Evolutionary conservation across 1,140 invertebrate species (phyloP), one percentile per base, ranked within the genome.

Genomic region (Eupristina koningsbergeri): DNA sequence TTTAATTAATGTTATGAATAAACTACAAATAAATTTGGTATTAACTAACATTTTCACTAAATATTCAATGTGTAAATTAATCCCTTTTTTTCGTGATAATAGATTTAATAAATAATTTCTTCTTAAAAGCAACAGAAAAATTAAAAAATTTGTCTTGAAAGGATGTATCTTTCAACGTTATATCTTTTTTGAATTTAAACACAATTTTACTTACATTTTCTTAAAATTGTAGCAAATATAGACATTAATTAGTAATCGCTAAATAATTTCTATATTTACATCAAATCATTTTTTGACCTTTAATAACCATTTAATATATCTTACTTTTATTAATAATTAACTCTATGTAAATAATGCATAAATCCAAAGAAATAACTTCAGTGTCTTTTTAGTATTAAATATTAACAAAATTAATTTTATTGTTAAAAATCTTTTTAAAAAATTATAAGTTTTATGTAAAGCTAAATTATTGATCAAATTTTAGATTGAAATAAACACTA

Each of bases 131-230:
- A 53, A 29, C 26, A n/a, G 3, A 53, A 15, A 71, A 22, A 61
- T 77, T 77, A 50, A n/a, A 77, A 77, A 77, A 50, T 77, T 13
- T n/a, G 34, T 22, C 61, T 61, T 58, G 75, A 77, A 77, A 36
- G 41, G n/a, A n/a, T n/a, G n/a, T n/a, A n/a, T n/a, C n/a, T n/a
- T n/a, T n/a, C n/a, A n/a, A n/a, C n/a, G n/a, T n/a, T n/a, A n/a
- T n/a, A n/a, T n/a, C n/a, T n/a, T n/a, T n/a, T n/a, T n/a, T n/a
- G n/a, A n/a, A 39, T 69, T 69, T 39, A 17, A 69, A 69, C 41
- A 69, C 1, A 69, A 69, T 39, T 64, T 34, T 31, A 3, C 29
- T 64, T 34, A 64, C 2, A 17, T 34, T 34, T 64, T 17, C 7
- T 64, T 64, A 3, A 19, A 29, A 34, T 34, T 34, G 29, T 63